Conservation (phyloP, 1,140 invertebrate genomes). For the Drosophila chauvacae region DNA sequence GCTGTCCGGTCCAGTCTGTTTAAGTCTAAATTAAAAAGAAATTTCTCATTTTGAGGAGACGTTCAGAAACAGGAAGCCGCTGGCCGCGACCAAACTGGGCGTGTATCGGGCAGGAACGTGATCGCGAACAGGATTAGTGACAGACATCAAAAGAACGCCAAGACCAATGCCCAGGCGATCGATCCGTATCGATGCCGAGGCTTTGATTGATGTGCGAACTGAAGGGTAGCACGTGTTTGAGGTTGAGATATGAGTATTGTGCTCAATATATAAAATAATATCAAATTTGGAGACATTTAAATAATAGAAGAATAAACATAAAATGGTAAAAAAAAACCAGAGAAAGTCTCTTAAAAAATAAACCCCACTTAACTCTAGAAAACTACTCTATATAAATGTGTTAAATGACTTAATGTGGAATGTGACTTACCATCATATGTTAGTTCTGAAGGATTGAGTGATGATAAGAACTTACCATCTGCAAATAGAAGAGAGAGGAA, state of each 20-base stretch:
- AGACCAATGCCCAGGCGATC: slow-evolving; percentile 7
- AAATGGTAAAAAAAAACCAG: no score
- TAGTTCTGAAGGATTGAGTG: slow-evolving; percentile 85
- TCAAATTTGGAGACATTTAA: background rate
- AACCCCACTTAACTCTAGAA: slow-evolving; percentile 1
- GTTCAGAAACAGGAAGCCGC: slow-evolving; percentile 66
- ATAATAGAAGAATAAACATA: background rate
- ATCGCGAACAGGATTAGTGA: slow-evolving; percentile 64
- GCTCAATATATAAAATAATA: slow-evolving; percentile 1
- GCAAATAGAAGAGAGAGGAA: slow-evolving; percentile 48
- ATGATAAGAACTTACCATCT: slow-evolving; percentile 85
- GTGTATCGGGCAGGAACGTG: slow-evolving; percentile 57
- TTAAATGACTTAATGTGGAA: slow-evolving; percentile 82
- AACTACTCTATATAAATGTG: slow-evolving; percentile 55
- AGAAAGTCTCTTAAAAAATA: background rate
- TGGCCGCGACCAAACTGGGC: slow-evolving; percentile 70
- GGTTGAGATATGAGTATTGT: background rate
- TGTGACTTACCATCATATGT: slow-evolving; percentile 85
- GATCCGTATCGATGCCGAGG: slow-evolving; percentile 35
- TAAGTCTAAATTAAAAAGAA: slow-evolving; percentile 84
- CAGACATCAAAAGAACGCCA: slow-evolving; percentile 38
- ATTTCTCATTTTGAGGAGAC: slow-evolving; percentile 75
- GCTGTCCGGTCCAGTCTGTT: slow-evolving; percentile 63
- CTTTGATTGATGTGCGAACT: slow-evolving; percentile 76
- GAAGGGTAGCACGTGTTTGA: slow-evolving; percentile 28